Percentiles rank a stretch among this genome's conserved stretches.
phyloP scores from a whole-genome alignment of 1,140 invertebrate genomes.

The Lasioglossum albipes region DNA sequence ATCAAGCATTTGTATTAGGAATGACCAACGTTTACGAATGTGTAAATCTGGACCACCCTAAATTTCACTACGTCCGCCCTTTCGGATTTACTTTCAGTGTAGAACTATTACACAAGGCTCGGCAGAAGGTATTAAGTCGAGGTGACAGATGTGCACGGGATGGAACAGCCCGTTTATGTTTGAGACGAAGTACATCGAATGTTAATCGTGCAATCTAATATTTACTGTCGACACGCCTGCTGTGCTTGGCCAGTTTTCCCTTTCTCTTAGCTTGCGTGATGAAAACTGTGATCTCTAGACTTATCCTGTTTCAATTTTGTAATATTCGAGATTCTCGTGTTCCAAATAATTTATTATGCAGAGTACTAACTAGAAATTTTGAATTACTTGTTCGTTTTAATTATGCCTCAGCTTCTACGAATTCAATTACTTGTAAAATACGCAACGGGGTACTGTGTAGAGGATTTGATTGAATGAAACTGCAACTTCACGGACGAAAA shows the following conservation, averaged over 20 bases:
- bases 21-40: not conserved
- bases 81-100: slow-evolving; percentile 8
- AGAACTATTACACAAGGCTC: slow-evolving; percentile 8
- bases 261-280: not conserved
- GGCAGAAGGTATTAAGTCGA: slow-evolving; percentile 22
- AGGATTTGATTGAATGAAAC: no score
- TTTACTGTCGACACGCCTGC: not conserved
- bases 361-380: no score
- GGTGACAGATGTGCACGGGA: slow-evolving; percentile 40
- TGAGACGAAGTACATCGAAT: slow-evolving; percentile 30
- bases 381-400: no score
- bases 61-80: not conserved
- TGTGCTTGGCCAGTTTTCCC: not conserved
- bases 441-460: no score
- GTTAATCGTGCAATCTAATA: slow-evolving; percentile 48
- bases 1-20: not conserved
- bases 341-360: no score
- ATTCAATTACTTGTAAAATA: no score
- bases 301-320: no score
- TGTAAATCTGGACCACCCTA: not conserved
- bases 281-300: no score
- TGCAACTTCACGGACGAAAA: no score
- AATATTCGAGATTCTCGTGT: no score
- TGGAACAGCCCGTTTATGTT: not conserved
- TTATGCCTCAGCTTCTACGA: no score